Evolutionary conservation across 2,888 invertebrate species (phyloP).

Genomic region (Cremastinae sp.): DNA sequence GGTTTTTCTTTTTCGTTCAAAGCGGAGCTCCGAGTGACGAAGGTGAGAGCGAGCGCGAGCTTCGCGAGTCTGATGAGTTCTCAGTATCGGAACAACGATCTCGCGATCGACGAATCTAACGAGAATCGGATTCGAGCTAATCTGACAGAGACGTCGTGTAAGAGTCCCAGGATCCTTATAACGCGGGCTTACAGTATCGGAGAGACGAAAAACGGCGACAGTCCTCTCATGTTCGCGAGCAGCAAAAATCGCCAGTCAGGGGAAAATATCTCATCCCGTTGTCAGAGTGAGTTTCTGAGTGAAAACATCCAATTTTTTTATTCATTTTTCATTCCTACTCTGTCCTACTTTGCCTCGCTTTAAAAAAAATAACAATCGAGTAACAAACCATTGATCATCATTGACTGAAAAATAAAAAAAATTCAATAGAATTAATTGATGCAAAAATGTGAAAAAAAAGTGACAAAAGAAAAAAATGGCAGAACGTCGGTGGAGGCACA

Average conservation of each 20-base stretch:
- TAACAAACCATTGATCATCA: no score
- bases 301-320: constrained; percentile 7
- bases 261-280: constrained; percentile 65
- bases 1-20: constrained; percentile 26
- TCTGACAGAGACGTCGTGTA: constrained; percentile 75
- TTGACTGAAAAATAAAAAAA: no score
- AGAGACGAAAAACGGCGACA: constrained; percentile 83
- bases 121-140: constrained; percentile 62
- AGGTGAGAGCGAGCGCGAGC: constrained; percentile 81
- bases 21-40: constrained; percentile 70
- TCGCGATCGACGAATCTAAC: constrained; percentile 11
- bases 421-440: no score
- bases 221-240: constrained; percentile 72
- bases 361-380: no score
- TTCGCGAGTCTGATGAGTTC: constrained; percentile 83
- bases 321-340: no score
- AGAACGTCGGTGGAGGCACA: constrained; percentile 76
- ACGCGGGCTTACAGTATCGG: constrained; percentile 87
- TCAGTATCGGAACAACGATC: constrained; percentile 67
- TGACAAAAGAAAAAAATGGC: constrained; percentile 3
- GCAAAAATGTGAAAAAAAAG: constrained; percentile 4
- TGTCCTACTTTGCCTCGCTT: not conserved
- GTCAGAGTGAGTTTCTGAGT: constrained; percentile 70
- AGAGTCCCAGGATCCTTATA: constrained; percentile 87
- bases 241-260: constrained; percentile 40